Base-by-base conservation (phyloP, 2,797 vertebrate species). In the Poeciliopsis paucimaculata region DNA sequence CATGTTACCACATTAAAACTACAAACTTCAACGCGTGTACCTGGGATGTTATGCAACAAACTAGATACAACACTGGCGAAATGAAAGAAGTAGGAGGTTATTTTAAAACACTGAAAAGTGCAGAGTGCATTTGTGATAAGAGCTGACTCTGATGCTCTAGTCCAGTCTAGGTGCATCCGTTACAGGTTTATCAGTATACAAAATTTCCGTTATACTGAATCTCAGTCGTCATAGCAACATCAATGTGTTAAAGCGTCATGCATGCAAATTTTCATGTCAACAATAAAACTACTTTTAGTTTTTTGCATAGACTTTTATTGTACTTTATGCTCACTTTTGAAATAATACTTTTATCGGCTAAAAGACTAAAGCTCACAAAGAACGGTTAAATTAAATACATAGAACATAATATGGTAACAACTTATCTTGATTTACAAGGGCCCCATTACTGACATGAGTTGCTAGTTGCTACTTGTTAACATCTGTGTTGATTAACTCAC, bases 401-500 rank as follows among this genome's bases (percentile, higher is more conserved):
- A 60, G 28, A 76, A 43, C 23, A 34, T 0, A 73, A 62, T 26
- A 12, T 23, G 13, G 74, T 34, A 34, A 39, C 13, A 55, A 66
- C 28, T 34, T 39, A 47, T 49, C 13, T 60, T 41, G 20, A 31
- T 51, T 75, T 70, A 12, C 0, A 74, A 72, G 11, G 36, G 49
- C 20, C 47, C 55, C 45, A 20, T 76, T 71, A 77, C 47, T 73
- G 77, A 75, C 73, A 60, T 45, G 7, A 81, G 55, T 74, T 72
- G 51, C 26, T 55, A 55, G 8, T 55, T 55, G 12, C 72, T 10
- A 78, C 4, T 81, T 78, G 84, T 77, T 74, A 83, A 75, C 51
- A 84, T 80, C 84, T 62, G 84, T 82, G 88, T 62, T 81, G 89
- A 88, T 90, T 80, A 88, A 91, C 92, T 93, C 93, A 94, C 90